Percentiles rank a stretch among this genome's conserved stretches.
These are phyloP conservation scores for Orchestia grillus DNA, from an alignment of 1,140 invertebrate species.

Conservation along the genomic window DNA sequence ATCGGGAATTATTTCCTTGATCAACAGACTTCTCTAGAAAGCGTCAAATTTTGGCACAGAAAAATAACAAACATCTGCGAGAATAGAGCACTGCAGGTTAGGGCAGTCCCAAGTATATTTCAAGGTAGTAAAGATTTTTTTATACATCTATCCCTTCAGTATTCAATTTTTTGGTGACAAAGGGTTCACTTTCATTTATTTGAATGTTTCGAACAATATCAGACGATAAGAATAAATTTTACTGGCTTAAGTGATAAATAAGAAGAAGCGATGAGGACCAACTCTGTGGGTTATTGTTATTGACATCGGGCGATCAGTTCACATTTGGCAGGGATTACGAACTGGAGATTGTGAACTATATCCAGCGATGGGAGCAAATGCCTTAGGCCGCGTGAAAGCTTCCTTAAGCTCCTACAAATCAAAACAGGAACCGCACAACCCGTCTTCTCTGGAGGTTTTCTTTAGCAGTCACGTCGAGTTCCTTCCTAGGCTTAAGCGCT, in stretches of 20 bases:
- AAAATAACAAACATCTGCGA: too few species aligned
- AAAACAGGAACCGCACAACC: neutral
- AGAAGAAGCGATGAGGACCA: neutral
- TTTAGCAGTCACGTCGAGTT: slow-evolving; percentile 4
- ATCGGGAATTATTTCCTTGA: too few species aligned
- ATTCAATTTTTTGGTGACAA: too few species aligned
- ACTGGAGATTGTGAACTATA: neutral
- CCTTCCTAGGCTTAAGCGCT: neutral
- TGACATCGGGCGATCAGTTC: neutral
- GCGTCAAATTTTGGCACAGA: too few species aligned
- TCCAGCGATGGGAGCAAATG: neutral
- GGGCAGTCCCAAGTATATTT: too few species aligned
- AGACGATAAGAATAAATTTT: neutral
- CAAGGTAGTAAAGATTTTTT: too few species aligned
- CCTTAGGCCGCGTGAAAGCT: neutral
- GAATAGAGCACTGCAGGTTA: too few species aligned
- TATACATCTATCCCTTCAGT: too few species aligned
- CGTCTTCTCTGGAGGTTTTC: neutral
- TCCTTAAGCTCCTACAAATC: neutral
- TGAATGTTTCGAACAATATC: neutral
- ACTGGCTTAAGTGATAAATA: neutral
- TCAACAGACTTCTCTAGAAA: too few species aligned
- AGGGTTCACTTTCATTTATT: too few species aligned
- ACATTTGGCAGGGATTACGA: neutral
- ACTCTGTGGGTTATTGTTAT: neutral